Evolutionary conservation across 2,888 invertebrate species (phyloP), one percentile per base, ranked within the genome.

Genomic region (Clusia tigrina): DNA sequence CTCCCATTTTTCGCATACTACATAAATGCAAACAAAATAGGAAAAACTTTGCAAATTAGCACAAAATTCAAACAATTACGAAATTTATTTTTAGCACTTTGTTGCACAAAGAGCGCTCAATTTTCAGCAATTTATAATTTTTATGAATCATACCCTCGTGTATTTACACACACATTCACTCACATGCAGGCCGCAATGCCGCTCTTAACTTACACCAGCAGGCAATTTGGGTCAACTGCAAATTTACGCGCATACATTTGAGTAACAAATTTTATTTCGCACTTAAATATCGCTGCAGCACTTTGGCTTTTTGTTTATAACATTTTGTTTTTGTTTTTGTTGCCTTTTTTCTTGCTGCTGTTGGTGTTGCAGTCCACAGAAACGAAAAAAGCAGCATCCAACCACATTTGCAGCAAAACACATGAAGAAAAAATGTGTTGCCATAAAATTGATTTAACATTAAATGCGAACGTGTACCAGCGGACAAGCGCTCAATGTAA

Each of bases 31-130:
- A 32, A 32, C 32, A 42, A 42, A 5, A 10, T 15, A 3, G n/a
- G 3, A 6, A 42, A 42, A 42, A 6, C n/a, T 42, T 42, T 42
- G 10, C 42, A 42, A 42, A 42, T 42, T 42, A 42, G 42, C 42
- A 17, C 42, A 42, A 42, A 42, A 17, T 42, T 42, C 42, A 42
- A 15, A 15, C 42, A 42, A 42, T 42, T 42, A 42, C 42, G 42
- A 42, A 42, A 42, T 42, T 42, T 42, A 42, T 42, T 42, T 42
- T 42, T n/a, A 42, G 42, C 42, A n/a, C 42, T 42, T 42, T 42
- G 10, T 15, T 17, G 42, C 42, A 15, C 42, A n/a, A 6, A 42
- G 2, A 15, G 32, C 42, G n/a, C 42, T 15, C 42, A 42, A 42
- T 42, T 42, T 32, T 10, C 12, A 42, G 42, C 42, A 42, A 42